Conservation (phyloP, 2,797 vertebrate genomes). For the Taeniopygia guttata region DNA sequence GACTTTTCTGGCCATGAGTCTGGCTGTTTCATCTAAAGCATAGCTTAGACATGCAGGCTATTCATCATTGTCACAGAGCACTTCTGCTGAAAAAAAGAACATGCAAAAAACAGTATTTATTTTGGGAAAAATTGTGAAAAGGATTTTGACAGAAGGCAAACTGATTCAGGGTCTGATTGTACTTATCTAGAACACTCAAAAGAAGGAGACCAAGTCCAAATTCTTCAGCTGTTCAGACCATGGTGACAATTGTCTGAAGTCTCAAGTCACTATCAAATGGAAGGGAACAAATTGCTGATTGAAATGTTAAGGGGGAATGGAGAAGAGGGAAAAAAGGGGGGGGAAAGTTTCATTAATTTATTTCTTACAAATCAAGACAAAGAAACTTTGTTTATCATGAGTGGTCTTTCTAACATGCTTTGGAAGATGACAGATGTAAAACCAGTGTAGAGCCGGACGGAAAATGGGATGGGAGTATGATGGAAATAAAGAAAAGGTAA, state of each 20-base stretch:
- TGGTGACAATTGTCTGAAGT: not conserved
- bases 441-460: not conserved
- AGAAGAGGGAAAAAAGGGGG: rapidly evolving
- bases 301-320: not conserved
- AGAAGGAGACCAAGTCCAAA: not conserved
- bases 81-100: not conserved
- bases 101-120: not conserved
- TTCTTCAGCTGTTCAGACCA: not conserved
- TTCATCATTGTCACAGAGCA: not conserved
- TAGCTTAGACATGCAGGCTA: not conserved
- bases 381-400: not conserved
- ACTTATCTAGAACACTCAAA: not conserved
- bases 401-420: not conserved
- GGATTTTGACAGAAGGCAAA: not conserved
- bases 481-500: not conserved
- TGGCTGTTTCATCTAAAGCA: not conserved
- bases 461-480: not conserved
- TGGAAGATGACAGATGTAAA: not conserved
- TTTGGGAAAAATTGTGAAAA: not conserved
- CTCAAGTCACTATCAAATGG: not conserved
- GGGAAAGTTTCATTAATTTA: not conserved
- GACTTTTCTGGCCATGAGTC: not conserved
- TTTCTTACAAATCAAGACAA: not conserved
- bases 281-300: not conserved
- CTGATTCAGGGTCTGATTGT: not conserved